Evolutionary conservation across 2,113 vertebrate species (phyloP).

Genomic region (Dromiciops gliroides): DNA sequence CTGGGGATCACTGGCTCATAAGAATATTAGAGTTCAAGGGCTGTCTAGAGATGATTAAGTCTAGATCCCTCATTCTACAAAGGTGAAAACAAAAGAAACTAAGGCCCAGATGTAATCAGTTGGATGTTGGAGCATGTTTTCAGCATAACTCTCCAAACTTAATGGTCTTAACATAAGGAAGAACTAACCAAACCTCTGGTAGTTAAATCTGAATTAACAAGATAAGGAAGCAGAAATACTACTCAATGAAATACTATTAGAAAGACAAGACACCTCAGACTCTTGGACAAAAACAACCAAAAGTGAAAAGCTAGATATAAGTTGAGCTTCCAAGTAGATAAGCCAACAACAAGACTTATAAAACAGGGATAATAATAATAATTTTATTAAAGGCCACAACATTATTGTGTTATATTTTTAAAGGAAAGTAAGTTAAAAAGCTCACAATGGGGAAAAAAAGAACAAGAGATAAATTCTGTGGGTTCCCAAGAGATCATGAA

Average conservation of each 20-base stretch:
- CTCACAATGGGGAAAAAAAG: neutral
- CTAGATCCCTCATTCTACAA: neutral
- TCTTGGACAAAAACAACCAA: neutral
- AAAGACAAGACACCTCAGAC: neutral
- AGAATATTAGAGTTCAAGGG: neutral
- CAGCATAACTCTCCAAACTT: neutral
- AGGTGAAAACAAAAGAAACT: neutral
- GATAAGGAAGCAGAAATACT: neutral
- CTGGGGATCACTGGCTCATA: neutral
- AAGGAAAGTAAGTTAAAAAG: neutral
- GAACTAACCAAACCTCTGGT: neutral
- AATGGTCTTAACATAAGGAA: neutral
- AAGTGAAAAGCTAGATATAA: neutral
- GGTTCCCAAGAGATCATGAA: neutral
- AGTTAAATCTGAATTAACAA: neutral
- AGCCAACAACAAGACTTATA: neutral
- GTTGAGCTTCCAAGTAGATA: neutral
- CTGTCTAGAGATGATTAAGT: neutral
- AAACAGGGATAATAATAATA: neutral
- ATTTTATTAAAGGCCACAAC: neutral
- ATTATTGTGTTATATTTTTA: neutral
- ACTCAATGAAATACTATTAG: neutral
- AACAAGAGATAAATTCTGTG: neutral
- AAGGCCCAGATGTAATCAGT: neutral
- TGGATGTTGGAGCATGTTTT: neutral